Conservation (phyloP, 2,888 invertebrate species). For the Mythimna pallens region DNA sequence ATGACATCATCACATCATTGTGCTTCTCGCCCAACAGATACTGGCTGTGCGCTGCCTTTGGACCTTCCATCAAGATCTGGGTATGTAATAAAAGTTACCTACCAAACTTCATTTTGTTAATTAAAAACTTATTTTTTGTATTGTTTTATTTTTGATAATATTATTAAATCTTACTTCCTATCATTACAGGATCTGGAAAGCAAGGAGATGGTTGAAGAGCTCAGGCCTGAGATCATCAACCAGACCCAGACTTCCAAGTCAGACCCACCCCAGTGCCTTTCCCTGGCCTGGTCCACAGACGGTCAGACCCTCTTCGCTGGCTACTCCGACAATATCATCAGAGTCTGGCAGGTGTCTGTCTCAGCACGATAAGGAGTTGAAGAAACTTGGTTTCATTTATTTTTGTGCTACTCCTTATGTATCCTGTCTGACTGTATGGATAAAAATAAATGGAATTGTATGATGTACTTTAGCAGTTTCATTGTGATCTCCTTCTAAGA, state of each 20-base stretch:
- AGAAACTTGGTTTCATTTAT: conserved; percentile 86
- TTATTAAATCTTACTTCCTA: conserved; percentile 24
- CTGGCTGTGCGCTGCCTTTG: conserved; percentile 99
- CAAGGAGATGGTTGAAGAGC: conserved; percentile 99
- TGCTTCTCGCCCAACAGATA: conserved; percentile 99
- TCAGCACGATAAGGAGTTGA: conserved; percentile 92
- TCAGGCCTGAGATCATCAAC: conserved; percentile 98
- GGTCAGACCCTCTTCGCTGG: conserved; percentile 99
- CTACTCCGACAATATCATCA: conserved; percentile 99
- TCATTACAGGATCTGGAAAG: conserved; percentile 97
- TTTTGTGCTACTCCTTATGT: conserved; percentile 80
- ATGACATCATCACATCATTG: conserved; percentile 99
- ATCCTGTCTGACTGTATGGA: conserved; percentile 65
- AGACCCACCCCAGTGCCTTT: conserved; percentile 98
- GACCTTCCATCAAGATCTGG: conserved; percentile 99
- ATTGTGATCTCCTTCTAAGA: conserved; percentile 83
- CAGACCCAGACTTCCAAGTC: conserved; percentile 94
- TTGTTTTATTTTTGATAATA: conserved; percentile 16
- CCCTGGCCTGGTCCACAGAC: conserved; percentile 99
- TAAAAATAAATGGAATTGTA: conserved; percentile 90
- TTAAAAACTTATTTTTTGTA: too few species aligned
- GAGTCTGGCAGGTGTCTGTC: conserved; percentile 99
- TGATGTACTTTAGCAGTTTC: conserved; percentile 79
- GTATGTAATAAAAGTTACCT: conserved; percentile 83
- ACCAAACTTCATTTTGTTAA: background rate